Evolutionary conservation across 2,113 vertebrate genomes (phyloP).

Genomic region (Tautogolabrus adspersus): DNA sequence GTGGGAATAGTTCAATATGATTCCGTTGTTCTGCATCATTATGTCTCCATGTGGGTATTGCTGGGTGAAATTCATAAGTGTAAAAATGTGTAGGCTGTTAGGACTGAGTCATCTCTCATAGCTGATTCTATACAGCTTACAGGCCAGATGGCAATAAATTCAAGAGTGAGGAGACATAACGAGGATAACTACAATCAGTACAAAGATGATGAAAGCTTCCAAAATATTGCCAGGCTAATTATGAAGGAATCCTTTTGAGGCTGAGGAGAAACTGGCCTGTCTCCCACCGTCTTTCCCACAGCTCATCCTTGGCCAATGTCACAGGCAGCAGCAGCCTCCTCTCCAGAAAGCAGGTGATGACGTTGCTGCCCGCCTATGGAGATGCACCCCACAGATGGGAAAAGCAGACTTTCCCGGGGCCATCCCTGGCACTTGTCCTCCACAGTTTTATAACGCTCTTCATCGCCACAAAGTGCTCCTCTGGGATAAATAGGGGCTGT

Average conservation of each 20-base stretch:
- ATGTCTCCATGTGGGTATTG: constrained; percentile 11
- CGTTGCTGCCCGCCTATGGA: constrained; percentile 57
- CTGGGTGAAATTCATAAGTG: constrained; percentile 32
- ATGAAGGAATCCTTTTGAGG: constrained; percentile 44
- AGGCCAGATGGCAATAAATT: constrained; percentile 40
- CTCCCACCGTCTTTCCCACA: constrained; percentile 47
- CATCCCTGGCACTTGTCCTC: constrained; percentile 61
- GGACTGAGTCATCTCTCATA: constrained; percentile 48
- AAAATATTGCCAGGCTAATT: constrained; percentile 50
- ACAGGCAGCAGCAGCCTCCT: constrained; percentile 39
- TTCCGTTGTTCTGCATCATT: constrained; percentile 16
- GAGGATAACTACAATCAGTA: constrained; percentile 28
- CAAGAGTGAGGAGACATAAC: constrained; percentile 14
- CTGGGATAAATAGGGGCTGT: constrained; percentile 55
- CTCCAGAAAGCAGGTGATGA: constrained; percentile 62
- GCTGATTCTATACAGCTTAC: constrained; percentile 19
- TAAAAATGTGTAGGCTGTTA: constrained; percentile 48
- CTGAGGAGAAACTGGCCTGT: constrained; percentile 53
- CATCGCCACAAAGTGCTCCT: constrained; percentile 55
- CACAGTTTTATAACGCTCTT: constrained; percentile 51
- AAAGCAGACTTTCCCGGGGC: constrained; percentile 52
- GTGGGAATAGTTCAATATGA: constrained; percentile 22
- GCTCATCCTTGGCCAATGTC: constrained; percentile 46
- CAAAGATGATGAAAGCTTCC: constrained; percentile 35
- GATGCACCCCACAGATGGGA: constrained; percentile 76